phyloP scores from a whole-genome alignment of 2,113 vertebrate species.

The Phaethon lepturus region DNA sequence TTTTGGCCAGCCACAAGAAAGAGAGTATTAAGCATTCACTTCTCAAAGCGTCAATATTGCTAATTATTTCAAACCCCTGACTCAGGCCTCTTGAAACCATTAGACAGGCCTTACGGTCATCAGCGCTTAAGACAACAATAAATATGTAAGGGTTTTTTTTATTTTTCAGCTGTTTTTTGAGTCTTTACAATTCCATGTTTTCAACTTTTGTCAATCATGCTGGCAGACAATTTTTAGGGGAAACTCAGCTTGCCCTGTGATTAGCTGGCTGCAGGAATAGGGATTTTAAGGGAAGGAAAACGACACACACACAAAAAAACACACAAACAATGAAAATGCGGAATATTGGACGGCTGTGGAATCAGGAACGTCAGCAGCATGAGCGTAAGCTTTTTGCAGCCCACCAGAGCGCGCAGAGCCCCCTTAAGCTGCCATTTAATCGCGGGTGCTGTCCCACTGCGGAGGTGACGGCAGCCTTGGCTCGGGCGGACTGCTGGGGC shows the following conservation, averaged over 20 bases:
- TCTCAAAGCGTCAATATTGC: constrained; percentile 41
- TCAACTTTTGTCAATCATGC: background rate
- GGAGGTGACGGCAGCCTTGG: rapidly evolving
- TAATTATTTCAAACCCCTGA: constrained; percentile 49
- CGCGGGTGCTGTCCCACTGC: rapidly evolving
- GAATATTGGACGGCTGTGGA: background rate
- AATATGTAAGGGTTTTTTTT: background rate
- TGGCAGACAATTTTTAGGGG: background rate
- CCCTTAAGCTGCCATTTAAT: background rate
- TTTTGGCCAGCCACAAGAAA: background rate
- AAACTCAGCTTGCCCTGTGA: background rate
- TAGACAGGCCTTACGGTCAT: background rate
- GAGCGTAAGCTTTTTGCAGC: background rate
- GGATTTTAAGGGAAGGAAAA: background rate
- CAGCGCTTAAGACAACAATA: background rate
- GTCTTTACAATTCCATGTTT: background rate
- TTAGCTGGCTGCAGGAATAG: background rate
- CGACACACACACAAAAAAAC: background rate
- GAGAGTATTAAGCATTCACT: background rate
- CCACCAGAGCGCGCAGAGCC: background rate
- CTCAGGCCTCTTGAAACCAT: constrained; percentile 46
- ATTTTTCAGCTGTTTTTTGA: constrained; percentile 4
- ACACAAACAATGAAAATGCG: background rate
- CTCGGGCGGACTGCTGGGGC: background rate
- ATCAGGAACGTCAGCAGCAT: background rate